Conservation (phyloP, 2,797 vertebrate genomes). For the Sarcophilus harrisii region DNA sequence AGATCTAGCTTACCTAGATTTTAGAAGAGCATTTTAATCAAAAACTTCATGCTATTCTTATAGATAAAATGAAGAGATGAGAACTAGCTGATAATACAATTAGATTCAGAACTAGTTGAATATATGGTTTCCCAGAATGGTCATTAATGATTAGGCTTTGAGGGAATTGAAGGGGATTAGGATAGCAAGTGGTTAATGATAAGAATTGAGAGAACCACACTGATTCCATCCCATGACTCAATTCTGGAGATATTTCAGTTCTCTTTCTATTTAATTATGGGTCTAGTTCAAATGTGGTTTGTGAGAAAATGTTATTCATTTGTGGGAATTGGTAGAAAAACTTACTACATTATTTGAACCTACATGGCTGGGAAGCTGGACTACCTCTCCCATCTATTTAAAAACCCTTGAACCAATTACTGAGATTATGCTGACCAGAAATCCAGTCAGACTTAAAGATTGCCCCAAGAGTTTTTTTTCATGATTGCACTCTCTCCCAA, state of each 20-base stretch:
- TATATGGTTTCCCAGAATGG: background rate
- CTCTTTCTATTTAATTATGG: background rate
- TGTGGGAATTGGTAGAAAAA: background rate
- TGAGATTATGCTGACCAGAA: background rate
- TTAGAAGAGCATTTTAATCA: background rate
- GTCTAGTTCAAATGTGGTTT: no score
- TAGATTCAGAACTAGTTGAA: background rate
- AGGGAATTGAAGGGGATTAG: no score
- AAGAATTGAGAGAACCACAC: background rate
- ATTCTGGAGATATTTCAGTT: background rate
- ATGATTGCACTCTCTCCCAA: background rate
- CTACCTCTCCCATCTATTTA: background rate
- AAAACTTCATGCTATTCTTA: background rate
- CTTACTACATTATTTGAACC: background rate
- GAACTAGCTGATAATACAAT: background rate
- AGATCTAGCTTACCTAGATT: background rate
- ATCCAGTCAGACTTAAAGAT: background rate
- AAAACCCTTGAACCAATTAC: background rate
- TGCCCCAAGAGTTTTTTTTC: background rate
- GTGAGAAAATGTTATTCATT: background rate
- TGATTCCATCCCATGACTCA: background rate
- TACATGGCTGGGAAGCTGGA: background rate
- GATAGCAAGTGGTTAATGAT: background rate
- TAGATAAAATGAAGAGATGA: background rate
- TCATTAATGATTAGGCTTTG: background rate